Base-by-base conservation (phyloP, 1,140 invertebrate species). In the Cyphomyrmex costatus region DNA sequence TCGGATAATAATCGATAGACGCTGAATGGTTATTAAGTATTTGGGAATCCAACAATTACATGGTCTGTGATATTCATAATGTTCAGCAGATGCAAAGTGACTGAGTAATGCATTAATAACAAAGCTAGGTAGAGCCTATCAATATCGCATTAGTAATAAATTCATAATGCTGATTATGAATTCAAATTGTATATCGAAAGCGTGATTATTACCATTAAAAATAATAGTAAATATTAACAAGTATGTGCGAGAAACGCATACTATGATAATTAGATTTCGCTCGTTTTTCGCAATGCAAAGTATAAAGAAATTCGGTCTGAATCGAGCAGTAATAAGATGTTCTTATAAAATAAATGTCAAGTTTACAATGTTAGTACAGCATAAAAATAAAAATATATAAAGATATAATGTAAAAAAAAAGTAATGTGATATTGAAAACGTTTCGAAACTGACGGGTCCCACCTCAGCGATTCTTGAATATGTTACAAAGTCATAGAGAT, bases 101-200 rank as follows among this genome's bases (percentile, higher is more conserved):
- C 66, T 73, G 51, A 73, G 36, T 83, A 83, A 83, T 83, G 27
- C 8, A 82, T 82, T 82, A 58, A 82, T 58, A 66, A 24, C 51
- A 16, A 30, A 49, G 42, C 42, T 53, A 27, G 51, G 46, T 46
- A 27, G 8, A 42, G 53, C 19, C 53, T 49, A 83, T 74, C 36
- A 60, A 74, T 74, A 83, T 74, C 36, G 6, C n/a, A 83, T 74
- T 73, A 80, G 10, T 56, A 46, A 49, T 73, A 73, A 60, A 73
- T 83, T 73, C 14, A 19, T 73, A 46, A 83, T 73, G 14, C 14
- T 24, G 24, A 74, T 83, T 60, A 61, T 33, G 5, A 73, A 60
- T 51, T n/a, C 24, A 73, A 14, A 5, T n/a, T 74, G 42, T 14
- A 33, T 30, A 46, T 21, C 36, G 19, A 10, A 30, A 46, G 7